phyloP scores from a whole-genome alignment of 2,888 invertebrate genomes.

The Nysson spinosus region DNA sequence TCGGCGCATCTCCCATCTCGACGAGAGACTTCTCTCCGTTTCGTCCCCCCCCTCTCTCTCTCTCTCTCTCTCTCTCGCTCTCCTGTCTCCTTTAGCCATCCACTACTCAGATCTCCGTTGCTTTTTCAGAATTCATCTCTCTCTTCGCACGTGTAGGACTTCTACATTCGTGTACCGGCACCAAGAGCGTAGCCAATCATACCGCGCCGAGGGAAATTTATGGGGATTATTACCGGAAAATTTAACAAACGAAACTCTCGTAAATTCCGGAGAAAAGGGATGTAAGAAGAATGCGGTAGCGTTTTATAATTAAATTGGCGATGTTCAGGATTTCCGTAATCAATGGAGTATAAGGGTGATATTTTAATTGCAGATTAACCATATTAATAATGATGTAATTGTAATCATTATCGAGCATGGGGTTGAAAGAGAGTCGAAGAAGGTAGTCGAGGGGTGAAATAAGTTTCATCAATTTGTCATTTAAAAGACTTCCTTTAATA shows the following conservation, averaged over 20 bases:
- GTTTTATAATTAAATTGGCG: too few species aligned
- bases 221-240: not conserved
- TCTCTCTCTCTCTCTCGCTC: slow-evolving; percentile 17
- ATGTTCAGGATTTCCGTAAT: too few species aligned
- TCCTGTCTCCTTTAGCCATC: slow-evolving; percentile 26
- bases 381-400: too few species aligned
- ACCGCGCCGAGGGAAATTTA: slow-evolving; percentile 7
- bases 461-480: too few species aligned
- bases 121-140: slow-evolving; percentile 3
- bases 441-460: too few species aligned
- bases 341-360: too few species aligned
- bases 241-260: not conserved
- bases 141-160: slow-evolving; percentile 48
- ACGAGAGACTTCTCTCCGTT: slow-evolving; percentile 57
- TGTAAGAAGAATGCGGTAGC: too few species aligned
- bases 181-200: slow-evolving; percentile 45
- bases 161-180: slow-evolving; percentile 34
- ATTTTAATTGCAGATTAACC: too few species aligned
- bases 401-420: too few species aligned
- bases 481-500: too few species aligned
- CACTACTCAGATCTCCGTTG: slow-evolving; percentile 14
- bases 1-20: slow-evolving; percentile 75
- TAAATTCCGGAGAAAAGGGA: too few species aligned
- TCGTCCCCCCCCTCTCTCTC: slow-evolving; percentile 30
- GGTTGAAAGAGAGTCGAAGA: too few species aligned